A percentile compares a stretch with the other conserved stretches of the same genome.
These are phyloP conservation scores for Cephalophus harveyi DNA, from an alignment of 2,113 vertebrate genomes.

Conservation along the genomic window DNA sequence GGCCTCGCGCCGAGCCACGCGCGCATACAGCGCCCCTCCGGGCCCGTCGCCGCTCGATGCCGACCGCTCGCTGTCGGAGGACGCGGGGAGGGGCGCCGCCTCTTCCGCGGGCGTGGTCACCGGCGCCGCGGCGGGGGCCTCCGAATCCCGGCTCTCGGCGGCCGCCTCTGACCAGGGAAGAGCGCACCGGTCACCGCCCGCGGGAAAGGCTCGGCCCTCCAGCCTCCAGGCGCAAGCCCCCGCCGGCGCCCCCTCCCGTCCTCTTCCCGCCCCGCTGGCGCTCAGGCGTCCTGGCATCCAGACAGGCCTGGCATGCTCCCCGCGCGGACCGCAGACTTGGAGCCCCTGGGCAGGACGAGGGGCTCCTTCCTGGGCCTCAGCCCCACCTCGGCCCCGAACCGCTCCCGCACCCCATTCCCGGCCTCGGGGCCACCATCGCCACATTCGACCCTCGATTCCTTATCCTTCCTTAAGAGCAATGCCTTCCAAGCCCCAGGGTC, in stretches of 20 bases:
- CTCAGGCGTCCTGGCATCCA: not conserved
- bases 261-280: not conserved
- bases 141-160: conserved; percentile 83
- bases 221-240: not conserved
- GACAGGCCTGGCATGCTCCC: not conserved
- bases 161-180: conserved; percentile 82
- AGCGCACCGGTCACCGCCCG: not conserved
- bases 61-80: conserved; percentile 94
- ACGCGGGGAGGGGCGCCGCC: conserved; percentile 86
- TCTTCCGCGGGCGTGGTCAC: conserved; percentile 78
- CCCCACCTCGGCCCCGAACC: not conserved
- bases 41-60: conserved; percentile 90
- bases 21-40: conserved; percentile 86
- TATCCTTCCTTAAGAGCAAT: not conserved
- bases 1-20: conserved; percentile 89
- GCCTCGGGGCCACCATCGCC: not conserved
- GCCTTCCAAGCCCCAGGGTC: not conserved
- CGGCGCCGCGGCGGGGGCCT: conserved; percentile 73
- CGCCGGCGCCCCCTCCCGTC: not conserved
- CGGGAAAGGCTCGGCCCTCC: not conserved
- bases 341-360: no score
- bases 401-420: not conserved
- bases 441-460: not conserved
- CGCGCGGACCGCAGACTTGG: not conserved
- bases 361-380: not conserved